Evolutionary conservation across 2,888 invertebrate genomes (phyloP).

Genomic region (Noctua janthina): DNA sequence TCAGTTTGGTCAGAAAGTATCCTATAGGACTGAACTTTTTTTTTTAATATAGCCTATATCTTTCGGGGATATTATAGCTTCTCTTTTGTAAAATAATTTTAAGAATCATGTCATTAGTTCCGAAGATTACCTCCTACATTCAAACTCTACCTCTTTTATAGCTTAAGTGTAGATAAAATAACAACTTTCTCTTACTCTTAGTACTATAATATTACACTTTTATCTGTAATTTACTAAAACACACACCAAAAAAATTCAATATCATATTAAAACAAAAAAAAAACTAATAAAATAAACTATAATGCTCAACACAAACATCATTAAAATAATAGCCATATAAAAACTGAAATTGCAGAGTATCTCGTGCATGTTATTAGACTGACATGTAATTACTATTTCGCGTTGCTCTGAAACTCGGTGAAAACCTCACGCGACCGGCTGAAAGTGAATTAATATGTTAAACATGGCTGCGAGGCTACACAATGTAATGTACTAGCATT

Average conservation of each 20-base stretch:
- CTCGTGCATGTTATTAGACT: conserved; percentile 36
- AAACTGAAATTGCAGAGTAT: conserved; percentile 34
- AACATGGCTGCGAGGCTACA: conserved; percentile 38
- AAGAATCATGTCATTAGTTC: neutral
- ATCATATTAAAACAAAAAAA: neutral
- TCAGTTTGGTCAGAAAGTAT: neutral
- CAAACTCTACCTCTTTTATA: neutral
- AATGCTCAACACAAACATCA: conserved; percentile 13
- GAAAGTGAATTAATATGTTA: conserved; percentile 75
- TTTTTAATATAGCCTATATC: neutral
- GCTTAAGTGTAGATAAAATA: neutral
- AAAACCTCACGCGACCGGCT: conserved; percentile 62
- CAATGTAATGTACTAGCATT: conserved; percentile 38
- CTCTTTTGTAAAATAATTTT: neutral
- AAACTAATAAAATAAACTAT: neutral
- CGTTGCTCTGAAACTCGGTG: conserved; percentile 63
- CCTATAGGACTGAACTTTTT: neutral
- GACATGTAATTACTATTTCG: conserved; percentile 54
- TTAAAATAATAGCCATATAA: conserved; percentile 17
- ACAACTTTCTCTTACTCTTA: neutral
- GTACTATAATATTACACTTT: too few species aligned
- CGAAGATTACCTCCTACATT: neutral
- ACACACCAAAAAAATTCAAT: neutral
- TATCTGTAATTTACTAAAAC: too few species aligned
- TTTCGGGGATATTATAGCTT: neutral